These are phyloP conservation scores for Pseudochirops corinnae DNA, from an alignment of 2,797 vertebrate species.

Conservation along the genomic window DNA sequence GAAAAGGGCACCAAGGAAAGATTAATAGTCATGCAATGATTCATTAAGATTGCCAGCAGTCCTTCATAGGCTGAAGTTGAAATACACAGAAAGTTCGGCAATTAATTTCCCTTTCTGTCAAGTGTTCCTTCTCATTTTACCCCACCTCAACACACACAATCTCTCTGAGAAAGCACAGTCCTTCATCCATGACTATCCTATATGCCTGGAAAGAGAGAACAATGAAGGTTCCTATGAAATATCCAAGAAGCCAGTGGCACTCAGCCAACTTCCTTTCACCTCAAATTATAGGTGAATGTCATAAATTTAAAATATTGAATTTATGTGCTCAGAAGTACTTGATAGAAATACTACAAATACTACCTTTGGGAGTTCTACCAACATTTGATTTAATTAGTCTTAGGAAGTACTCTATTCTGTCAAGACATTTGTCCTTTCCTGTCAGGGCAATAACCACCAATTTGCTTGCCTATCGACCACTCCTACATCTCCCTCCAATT, in stretches of 20 bases:
- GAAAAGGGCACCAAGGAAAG: not conserved
- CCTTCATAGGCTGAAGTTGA: not conserved
- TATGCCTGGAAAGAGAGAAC: not conserved
- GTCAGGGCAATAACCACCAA: conserved; percentile 65
- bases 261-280: conserved; percentile 68
- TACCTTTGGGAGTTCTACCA: conserved; percentile 71
- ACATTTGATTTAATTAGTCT: conserved; percentile 75
- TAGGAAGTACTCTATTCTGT: conserved; percentile 68
- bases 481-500: not conserved
- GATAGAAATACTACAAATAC: conserved; percentile 77
- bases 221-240: not conserved
- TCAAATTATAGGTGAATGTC: conserved; percentile 68
- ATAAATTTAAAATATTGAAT: conserved; percentile 74
- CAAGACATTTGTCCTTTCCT: conserved; percentile 80
- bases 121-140: not conserved
- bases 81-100: not conserved
- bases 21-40: not conserved
- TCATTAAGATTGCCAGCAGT: not conserved
- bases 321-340: conserved; percentile 75
- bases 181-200: conserved; percentile 1
- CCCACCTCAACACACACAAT: not conserved
- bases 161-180: not conserved
- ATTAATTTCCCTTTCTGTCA: not conserved
- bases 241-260: conserved; percentile 38
- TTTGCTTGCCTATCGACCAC: conserved; percentile 36